Percentiles rank a stretch among this genome's conserved stretches.
Conservation (phyloP, 2,113 vertebrate species). For the Anguilla rostrata region DNA sequence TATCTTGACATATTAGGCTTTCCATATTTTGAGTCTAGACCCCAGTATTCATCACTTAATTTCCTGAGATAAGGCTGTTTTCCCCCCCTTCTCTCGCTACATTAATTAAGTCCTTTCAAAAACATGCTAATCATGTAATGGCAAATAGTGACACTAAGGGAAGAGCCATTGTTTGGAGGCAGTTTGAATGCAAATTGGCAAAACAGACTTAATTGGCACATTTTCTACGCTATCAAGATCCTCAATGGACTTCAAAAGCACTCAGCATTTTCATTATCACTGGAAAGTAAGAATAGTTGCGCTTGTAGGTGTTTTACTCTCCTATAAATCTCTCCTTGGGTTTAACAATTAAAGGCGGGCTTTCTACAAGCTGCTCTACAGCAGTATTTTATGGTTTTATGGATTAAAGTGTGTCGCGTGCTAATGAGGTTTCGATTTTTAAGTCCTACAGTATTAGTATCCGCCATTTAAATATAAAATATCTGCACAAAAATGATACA, state of each 20-base stretch:
- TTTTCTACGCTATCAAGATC: conserved; percentile 44
- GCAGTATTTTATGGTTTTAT: conserved; percentile 14
- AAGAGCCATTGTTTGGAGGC: conserved; percentile 41
- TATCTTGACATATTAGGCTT: conserved; percentile 21
- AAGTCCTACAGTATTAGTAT: neutral
- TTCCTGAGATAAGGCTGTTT: conserved; percentile 48
- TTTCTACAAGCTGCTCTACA: neutral
- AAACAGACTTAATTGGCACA: conserved; percentile 39
- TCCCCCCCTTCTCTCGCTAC: conserved; percentile 7
- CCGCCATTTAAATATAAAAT: conserved; percentile 9
- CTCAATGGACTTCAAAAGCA: conserved; percentile 35
- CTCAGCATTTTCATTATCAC: conserved; percentile 32
- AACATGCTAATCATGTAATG: conserved; percentile 46
- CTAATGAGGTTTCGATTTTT: conserved; percentile 7
- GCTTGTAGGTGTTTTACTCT: neutral
- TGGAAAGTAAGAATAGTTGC: neutral
- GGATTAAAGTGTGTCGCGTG: conserved; percentile 12
- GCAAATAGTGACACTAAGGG: conserved; percentile 39
- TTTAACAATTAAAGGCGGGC: neutral
- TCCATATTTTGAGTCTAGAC: conserved; percentile 41
- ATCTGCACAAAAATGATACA: conserved; percentile 12
- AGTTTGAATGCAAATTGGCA: conserved; percentile 42
- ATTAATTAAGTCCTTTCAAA: conserved; percentile 46
- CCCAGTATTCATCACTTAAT: conserved; percentile 31
- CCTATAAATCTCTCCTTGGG: conserved; percentile 2